Percentiles rank a stretch among this genome's conserved stretches.
Evolutionary conservation across 2,797 vertebrate species (phyloP).

Genomic region (Microchirus variegatus): DNA sequence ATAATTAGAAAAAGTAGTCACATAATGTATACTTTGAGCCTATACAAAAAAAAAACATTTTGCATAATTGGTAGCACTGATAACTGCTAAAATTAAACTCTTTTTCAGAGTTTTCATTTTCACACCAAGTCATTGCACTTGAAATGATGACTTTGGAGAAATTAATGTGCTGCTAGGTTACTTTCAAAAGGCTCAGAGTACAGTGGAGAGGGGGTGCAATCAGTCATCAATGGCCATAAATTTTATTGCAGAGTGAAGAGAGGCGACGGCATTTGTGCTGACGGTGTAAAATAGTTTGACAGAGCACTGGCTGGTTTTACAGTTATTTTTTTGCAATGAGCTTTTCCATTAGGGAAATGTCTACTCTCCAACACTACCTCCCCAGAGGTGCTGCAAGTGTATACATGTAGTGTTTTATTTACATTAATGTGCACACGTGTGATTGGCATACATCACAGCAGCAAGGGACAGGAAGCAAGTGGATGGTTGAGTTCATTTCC

Average conservation of each 20-base stretch:
- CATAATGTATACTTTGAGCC: neutral
- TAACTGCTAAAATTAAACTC: conserved; percentile 61
- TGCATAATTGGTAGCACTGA: conserved; percentile 34
- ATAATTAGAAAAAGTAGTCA: conserved; percentile 24
- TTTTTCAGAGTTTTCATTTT: conserved; percentile 69
- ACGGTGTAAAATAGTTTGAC: conserved; percentile 76
- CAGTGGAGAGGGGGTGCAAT: conserved; percentile 70
- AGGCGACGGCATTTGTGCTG: conserved; percentile 72
- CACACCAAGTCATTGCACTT: conserved; percentile 65
- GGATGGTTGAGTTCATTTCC: conserved; percentile 53
- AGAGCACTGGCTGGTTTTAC: conserved; percentile 69
- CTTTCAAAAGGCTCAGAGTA: conserved; percentile 71
- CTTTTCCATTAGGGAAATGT: conserved; percentile 77
- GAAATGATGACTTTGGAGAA: conserved; percentile 73
- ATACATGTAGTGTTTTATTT: conserved; percentile 7
- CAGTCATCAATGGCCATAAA: conserved; percentile 76
- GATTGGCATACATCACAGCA: conserved; percentile 29
- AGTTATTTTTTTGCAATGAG: conserved; percentile 72
- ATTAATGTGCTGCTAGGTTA: conserved; percentile 73
- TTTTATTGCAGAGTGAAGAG: conserved; percentile 69
- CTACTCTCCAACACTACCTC: conserved; percentile 32
- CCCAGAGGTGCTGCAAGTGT: conserved; percentile 27
- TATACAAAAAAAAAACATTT: conserved; percentile 22
- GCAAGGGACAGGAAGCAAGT: conserved; percentile 15
- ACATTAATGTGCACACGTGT: conserved; percentile 1